Conservation (phyloP, 1,140 invertebrate species). For the Lepidurus apus region DNA sequence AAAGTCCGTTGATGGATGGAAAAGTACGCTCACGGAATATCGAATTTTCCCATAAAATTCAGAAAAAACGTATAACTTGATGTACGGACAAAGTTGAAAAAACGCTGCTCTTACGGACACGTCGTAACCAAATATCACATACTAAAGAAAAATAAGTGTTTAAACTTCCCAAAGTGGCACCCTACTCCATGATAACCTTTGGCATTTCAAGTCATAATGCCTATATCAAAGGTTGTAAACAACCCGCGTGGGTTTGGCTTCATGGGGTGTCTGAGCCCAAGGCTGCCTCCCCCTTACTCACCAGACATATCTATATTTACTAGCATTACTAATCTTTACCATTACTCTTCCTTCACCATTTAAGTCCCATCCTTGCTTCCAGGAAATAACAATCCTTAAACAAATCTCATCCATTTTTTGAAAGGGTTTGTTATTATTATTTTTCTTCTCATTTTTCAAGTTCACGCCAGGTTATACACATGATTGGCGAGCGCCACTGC, state of each 20-base stretch:
- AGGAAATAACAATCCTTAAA: background rate
- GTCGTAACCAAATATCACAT: no score
- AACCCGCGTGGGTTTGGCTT: slow-evolving; percentile 13
- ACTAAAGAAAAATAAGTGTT: no score
- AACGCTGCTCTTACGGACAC: no score
- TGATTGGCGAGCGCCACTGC: background rate
- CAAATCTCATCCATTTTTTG: background rate
- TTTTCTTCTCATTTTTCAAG: background rate
- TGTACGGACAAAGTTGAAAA: no score
- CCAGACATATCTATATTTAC: background rate
- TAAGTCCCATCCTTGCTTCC: background rate
- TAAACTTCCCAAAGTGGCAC: no score
- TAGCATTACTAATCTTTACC: background rate
- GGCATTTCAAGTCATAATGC: background rate
- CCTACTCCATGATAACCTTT: background rate
- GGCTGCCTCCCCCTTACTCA: background rate
- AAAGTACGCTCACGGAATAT: no score
- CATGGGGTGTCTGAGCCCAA: background rate
- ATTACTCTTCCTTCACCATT: background rate
- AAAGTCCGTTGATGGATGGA: no score
- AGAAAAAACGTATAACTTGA: no score
- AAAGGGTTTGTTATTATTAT: no score
- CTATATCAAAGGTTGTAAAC: slow-evolving; percentile 19
- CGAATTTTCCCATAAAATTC: no score
- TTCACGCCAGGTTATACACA: background rate